Conservation (phyloP, 2,113 vertebrate genomes). For the Onychostruthus taczanowskii region DNA sequence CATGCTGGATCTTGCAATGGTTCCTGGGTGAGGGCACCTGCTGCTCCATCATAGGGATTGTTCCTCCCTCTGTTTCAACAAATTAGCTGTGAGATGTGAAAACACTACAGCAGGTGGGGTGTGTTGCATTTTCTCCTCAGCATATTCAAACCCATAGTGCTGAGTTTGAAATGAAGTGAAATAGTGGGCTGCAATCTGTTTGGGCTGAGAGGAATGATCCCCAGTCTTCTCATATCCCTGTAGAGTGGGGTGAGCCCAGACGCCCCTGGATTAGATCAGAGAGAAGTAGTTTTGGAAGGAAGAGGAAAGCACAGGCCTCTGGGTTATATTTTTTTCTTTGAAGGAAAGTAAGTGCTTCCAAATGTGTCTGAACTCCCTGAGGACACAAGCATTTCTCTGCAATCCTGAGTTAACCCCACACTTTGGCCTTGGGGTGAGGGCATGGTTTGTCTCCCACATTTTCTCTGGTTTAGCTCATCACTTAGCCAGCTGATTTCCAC, state of each 20-base stretch:
- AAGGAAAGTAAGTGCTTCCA: slow-evolving; percentile 50
- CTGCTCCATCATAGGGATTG: background rate
- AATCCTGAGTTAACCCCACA: background rate
- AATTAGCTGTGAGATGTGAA: background rate
- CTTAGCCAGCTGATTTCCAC: background rate
- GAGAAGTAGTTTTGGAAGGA: slow-evolving; percentile 12
- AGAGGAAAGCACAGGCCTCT: slow-evolving; percentile 8
- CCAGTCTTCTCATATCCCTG: background rate
- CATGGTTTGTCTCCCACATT: slow-evolving; percentile 21
- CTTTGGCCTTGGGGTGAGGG: slow-evolving; percentile 9
- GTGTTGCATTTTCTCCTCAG: background rate
- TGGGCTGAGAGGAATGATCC: background rate
- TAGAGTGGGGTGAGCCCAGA: background rate
- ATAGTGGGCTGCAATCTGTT: background rate
- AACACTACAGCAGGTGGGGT: background rate
- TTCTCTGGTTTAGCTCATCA: background rate
- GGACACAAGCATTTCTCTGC: background rate
- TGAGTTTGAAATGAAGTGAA: background rate
- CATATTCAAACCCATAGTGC: background rate
- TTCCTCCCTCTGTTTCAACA: background rate
- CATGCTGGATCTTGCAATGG: background rate
- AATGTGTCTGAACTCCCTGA: background rate
- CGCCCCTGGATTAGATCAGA: background rate
- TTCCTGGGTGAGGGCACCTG: background rate
- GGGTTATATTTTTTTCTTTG: slow-evolving; percentile 14